Percentiles rank a stretch among this genome's conserved stretches.
Evolutionary conservation across 2,113 vertebrate species (phyloP).

Genomic region (Seriola aureovittata): DNA sequence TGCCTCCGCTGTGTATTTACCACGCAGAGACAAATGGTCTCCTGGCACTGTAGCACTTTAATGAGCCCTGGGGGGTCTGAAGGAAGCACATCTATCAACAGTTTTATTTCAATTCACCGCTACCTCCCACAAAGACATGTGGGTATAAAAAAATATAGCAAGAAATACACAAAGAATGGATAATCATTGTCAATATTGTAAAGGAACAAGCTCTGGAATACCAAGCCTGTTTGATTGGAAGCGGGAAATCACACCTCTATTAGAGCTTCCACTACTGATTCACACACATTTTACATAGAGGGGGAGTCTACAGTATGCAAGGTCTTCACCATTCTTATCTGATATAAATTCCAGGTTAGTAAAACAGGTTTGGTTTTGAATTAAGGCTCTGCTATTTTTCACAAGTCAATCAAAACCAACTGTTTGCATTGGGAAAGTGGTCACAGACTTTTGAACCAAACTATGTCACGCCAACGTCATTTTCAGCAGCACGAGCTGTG

Average conservation of each 20-base stretch:
- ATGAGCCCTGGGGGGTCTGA: conserved; percentile 63
- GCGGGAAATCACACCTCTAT: neutral
- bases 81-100: conserved; percentile 66
- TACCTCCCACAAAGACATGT: conserved; percentile 15
- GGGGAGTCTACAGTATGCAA: neutral
- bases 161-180: conserved; percentile 19
- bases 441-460: no score
- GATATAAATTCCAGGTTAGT: neutral
- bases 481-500: no score
- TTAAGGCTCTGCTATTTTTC: no score
- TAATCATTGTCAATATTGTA: conserved; percentile 52
- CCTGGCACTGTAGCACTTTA: conserved; percentile 61
- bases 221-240: conserved; percentile 26
- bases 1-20: conserved; percentile 66
- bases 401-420: no score
- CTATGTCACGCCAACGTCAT: no score
- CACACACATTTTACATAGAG: neutral
- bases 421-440: no score
- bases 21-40: conserved; percentile 70
- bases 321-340: neutral
- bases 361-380: neutral
- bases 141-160: neutral
- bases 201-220: conserved; percentile 20
- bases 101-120: conserved; percentile 58
- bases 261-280: conserved; percentile 34